Evolutionary conservation across 1,140 invertebrate species (phyloP), one percentile per base, ranked within the genome.

Genomic region (Camponotus vicinus): DNA sequence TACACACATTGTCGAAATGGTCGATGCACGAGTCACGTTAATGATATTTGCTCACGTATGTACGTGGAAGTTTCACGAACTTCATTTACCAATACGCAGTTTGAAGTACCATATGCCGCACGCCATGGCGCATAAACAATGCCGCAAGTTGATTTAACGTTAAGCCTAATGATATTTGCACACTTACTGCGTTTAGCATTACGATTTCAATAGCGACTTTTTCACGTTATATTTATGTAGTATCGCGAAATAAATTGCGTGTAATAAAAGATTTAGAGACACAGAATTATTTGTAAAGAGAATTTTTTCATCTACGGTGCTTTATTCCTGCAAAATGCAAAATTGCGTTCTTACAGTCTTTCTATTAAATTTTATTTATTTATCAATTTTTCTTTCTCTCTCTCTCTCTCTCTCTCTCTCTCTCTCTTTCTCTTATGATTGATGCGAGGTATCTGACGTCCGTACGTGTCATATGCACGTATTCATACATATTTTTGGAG

Each of bases 91-190:
- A 42, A 85, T 85, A 85, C 49, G 21, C 61, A 27, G 40, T 40
- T 45, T 9, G 73, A 55, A 85, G 37, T 61, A 76, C 18, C 57
- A 78, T 85, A 77, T 59, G 45, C 82, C 66, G 57, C 49, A 40
- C 40, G 37, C 45, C 45, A 85, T 66, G 52, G 15, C 21, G 70
- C 45, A 85, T 85, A 85, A 85, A 85, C 82, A 85, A 85, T 85
- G 73, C 45, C 21, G 45, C 59, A 78, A 66, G 59, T 78, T 85
- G 70, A 78, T 85, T 78, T 57, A 85, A 75, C 73, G 75, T 78
- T 85, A 85, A 76, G 82, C 75, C 70, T 85, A 78, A 85, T 85
- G 70, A 85, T 78, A 85, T 85, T 85, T 85, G 61, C 32, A 18
- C 63, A 78, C 15, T 73, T 77, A 59, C 59, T 21, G 15, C 49